Base-by-base conservation (phyloP, 2,113 vertebrate genomes). In the Baryphthengus martii region DNA sequence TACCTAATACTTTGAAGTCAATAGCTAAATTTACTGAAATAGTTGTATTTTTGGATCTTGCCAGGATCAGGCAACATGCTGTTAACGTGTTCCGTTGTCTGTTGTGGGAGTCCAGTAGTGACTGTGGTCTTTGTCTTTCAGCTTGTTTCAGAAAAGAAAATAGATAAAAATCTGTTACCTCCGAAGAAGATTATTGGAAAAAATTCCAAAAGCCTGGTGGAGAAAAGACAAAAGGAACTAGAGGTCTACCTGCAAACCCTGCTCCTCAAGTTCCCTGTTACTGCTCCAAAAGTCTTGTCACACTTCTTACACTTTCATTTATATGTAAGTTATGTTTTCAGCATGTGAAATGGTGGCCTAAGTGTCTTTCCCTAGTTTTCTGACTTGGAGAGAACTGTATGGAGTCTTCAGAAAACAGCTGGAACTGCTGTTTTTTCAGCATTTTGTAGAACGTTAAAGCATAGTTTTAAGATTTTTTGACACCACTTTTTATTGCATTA, bases 181-280 rank as follows among this genome's bases (percentile, higher is more conserved):
- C 99, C 99, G 3, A 99, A 99, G 97, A 99, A 99, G 97, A 99
- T 99, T 25, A 98, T 99, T 89, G 99, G 99, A 33, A 99, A 99
- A 97, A 99, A 99, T 96, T 99, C 99, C 2, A 99, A 98, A 97
- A 99, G 98, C 92, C 96, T 99, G 92, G 99, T 99, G 85, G 99
- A 99, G 96, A 99, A 98, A 96, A 97, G 99, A 76, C 99, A 99
- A 94, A 99, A 99, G 93, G 99, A 99, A 87, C 97, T 99, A 56
- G 99, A 99, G 87, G 97, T 99, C 55, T 99, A 99, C 90, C 97
- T 99, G 39, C 99, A 99, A 97, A 99, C 98, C 0, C 98, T 99
- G 56, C 98, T 99, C 19, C 78, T 92, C 58, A 98, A 98, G 91
- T 99, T 99, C 88, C 98, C 99, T 29, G 63, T 97, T 5, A 97